Base-by-base conservation (phyloP, 2,797 vertebrate species). In the Phylloscopus collybita region DNA sequence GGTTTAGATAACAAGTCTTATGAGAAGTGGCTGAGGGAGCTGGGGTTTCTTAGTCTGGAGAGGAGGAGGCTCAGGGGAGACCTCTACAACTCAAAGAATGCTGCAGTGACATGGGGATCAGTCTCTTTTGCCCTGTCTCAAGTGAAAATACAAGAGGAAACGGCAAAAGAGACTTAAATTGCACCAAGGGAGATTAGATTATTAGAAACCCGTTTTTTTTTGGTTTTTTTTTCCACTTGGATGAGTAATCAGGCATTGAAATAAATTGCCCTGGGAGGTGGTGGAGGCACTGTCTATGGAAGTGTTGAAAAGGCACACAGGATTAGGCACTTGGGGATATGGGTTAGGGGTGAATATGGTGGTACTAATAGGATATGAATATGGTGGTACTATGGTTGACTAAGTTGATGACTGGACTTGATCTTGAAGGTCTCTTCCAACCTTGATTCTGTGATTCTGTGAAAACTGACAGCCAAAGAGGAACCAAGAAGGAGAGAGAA, bases 31-130 rank as follows among this genome's bases (percentile, higher is more conserved):
- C 12, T 70, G 44, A 70, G 20, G 23, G 11, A 70, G 29, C 11
- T 45, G 51, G 20, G 17, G 1, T 13, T 44, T 82, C 61, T 70
- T 21, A 45, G 10, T 40, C 20, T 45, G n/a, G 14, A 57, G 64
- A 66, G 51, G 6, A 54, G 18, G 5, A 76, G n/a, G n/a, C 10
- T 59, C 20, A 45, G 25, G 7, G 11, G 17, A n/a, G 14, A 47
- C 12, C 25, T 51, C 51, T 51, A 40, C 8, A 42, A 44, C 17
- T 40, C 11, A 83, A 51, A 70, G 32, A 20, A 64, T 32, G 29
- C 7, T 40, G n/a, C 29, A 65, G 7, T 11, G 25, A 51, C 0
- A 3, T 51, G 15, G 14, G 4, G 9, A 10, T 53, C 7, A 11
- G 25, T 40, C 20, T 51, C 32, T 59, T 51, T 23, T 51, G 16